Base-by-base conservation (phyloP, 2,888 invertebrate species). In the Hypsopygia costalis region DNA sequence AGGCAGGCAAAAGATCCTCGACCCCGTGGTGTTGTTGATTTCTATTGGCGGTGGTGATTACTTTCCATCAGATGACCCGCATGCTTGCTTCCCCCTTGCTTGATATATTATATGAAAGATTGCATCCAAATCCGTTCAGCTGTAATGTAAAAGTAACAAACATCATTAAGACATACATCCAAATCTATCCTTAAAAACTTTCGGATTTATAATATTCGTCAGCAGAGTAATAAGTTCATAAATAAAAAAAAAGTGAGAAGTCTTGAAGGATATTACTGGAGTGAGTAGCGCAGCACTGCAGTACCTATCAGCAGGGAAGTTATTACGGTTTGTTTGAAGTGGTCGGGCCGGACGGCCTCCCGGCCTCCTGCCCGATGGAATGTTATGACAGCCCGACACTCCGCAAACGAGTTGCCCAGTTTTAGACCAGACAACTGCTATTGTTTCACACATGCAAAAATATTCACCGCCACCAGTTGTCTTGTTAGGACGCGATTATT, bases 381-480 rank as follows among this genome's bases (percentile, higher is more conserved):
- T 76, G 70, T 75, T 75, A 73, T 76, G 76, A 73, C 69, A 65
- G 63, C 58, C 58, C 51, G 63, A 60, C 66, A 52, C 46, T 47
- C 52, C 49, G 47, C 55, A 52, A 61, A 62, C 58, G 50, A 47
- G 48, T 34, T 43, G 47, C 38, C 44, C 47, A 43, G 52, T 44
- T 52, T 44, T 52, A 49, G 43, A 47, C 34, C 31, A 8, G 40
- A 34, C 35, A 25, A 22, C 11, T 22, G 38, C 36, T 34, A 41
- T 49, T 46, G 44, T 43, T 46, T 36, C 38, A 31, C 38, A 31
- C 38, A 37, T 44, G 43, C 47, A 10, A 49, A 43, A 48, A 48
- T 47, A 50, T 46, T 41, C 16, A n/a, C 40, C 41, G 41, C 37
- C 36, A 39, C 22, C 28, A 44, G 22, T 11, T 8, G 11, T 35